These are phyloP conservation scores for Trimorus sp. DNA, from an alignment of 2,888 invertebrate genomes.

Conservation along the genomic window DNA sequence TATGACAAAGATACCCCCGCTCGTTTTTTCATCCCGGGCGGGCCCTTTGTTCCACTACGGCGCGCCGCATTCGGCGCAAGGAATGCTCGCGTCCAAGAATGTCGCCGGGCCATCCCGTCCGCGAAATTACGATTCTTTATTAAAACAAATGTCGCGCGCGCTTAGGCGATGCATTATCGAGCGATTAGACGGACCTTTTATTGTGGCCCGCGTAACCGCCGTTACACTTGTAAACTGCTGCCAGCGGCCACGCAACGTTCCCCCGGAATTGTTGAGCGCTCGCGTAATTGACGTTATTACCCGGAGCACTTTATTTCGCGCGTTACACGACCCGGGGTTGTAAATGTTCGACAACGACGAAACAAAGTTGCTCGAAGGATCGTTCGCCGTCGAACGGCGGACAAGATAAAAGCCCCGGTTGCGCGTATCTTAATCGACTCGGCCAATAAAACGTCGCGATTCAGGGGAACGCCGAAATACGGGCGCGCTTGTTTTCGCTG, in stretches of 20 bases:
- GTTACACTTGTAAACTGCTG: too few species aligned
- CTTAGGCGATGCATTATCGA: slow-evolving; percentile 18
- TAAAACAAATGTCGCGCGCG: slow-evolving; percentile 26
- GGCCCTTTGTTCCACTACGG: slow-evolving; percentile 18
- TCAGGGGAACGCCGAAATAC: slow-evolving; percentile 35
- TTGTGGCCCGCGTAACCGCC: background rate
- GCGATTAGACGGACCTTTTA: slow-evolving; percentile 18
- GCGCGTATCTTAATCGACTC: slow-evolving; percentile 32
- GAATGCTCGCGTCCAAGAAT: slow-evolving; percentile 34
- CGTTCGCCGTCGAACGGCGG: background rate
- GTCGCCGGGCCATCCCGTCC: slow-evolving; percentile 4
- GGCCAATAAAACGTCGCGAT: slow-evolving; percentile 39
- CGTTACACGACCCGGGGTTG: too few species aligned
- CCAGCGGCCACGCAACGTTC: too few species aligned
- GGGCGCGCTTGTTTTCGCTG: slow-evolving; percentile 37
- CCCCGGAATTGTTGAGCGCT: too few species aligned
- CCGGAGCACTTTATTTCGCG: too few species aligned
- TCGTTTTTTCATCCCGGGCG: slow-evolving; percentile 40
- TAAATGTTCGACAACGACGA: too few species aligned
- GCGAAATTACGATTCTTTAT: slow-evolving; percentile 32
- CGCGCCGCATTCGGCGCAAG: slow-evolving; percentile 15
- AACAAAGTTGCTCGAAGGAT: too few species aligned
- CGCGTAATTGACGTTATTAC: too few species aligned
- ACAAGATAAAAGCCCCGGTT: background rate
- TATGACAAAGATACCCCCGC: slow-evolving; percentile 39